Conservation (phyloP, 2,888 invertebrate species). For the Pristionchus arcanus region DNA sequence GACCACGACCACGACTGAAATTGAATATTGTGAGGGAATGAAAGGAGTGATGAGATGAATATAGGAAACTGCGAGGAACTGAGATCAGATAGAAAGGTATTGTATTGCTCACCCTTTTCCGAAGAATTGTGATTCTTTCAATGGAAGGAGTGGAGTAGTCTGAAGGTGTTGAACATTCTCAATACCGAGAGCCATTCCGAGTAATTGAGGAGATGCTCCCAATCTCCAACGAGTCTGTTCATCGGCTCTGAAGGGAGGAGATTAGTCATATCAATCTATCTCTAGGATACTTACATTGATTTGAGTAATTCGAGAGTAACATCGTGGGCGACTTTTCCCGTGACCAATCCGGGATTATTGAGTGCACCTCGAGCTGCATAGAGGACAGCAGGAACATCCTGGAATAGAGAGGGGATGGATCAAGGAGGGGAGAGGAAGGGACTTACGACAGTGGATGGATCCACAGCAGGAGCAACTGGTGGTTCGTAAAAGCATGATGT, state of each 20-base stretch:
- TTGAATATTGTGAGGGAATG: too few relatives aligned
- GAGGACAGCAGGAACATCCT: neutral
- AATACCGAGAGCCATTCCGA: neutral
- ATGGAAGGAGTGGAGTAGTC: neutral
- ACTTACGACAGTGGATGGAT: neutral
- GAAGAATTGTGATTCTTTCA: neutral
- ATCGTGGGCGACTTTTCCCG: neutral
- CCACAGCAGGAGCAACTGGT: neutral
- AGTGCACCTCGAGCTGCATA: neutral
- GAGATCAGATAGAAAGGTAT: too few relatives aligned
- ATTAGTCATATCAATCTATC: neutral
- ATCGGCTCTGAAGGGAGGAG: neutral
- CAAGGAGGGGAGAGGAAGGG: neutral
- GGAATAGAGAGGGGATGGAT: neutral
- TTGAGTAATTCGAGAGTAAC: neutral
- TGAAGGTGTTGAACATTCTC: neutral
- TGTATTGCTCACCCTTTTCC: neutral
- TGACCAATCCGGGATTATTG: neutral
- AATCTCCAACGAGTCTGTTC: neutral
- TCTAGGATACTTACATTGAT: neutral
- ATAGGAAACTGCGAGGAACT: neutral
- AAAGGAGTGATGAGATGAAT: neutral
- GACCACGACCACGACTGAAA: neutral
- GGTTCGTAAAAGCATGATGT: neutral
- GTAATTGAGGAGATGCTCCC: neutral